phyloP scores from a whole-genome alignment of 2,113 vertebrate genomes.

The Cryptoleucopteryx plumbea region DNA sequence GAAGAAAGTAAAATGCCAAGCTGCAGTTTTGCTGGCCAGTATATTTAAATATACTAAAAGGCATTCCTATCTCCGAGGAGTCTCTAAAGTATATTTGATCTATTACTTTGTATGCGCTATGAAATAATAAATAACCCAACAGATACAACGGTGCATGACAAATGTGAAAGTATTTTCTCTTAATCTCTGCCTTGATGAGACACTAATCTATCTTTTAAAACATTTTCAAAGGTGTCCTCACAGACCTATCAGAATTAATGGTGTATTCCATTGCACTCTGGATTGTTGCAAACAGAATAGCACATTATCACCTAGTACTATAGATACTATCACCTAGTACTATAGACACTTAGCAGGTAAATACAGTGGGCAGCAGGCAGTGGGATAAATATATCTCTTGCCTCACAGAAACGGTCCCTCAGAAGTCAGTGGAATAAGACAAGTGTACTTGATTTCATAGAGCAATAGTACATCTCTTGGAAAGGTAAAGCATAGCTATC shows the following conservation, averaged over 20 bases:
- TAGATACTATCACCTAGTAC: neutral
- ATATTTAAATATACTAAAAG: conserved; percentile 18
- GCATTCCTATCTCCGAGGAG: conserved; percentile 23
- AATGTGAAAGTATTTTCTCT: conserved; percentile 64
- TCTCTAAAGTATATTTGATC: conserved; percentile 61
- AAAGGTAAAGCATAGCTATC: neutral
- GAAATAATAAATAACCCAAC: conserved; percentile 69
- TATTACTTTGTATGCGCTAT: conserved; percentile 17
- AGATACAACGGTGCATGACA: conserved; percentile 49
- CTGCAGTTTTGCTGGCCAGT: neutral
- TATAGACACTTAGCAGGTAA: conserved; percentile 33
- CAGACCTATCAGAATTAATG: conserved; percentile 65
- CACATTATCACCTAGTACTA: neutral
- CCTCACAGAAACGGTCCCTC: neutral
- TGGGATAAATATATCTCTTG: conserved; percentile 15
- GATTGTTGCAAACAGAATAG: conserved; percentile 31
- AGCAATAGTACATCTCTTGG: neutral
- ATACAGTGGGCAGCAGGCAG: neutral
- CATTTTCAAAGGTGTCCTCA: conserved; percentile 66
- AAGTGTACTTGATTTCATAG: conserved; percentile 7
- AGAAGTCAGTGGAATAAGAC: conserved; percentile 9
- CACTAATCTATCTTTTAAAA: conserved; percentile 72
- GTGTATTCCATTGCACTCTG: conserved; percentile 38
- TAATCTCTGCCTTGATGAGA: conserved; percentile 68
- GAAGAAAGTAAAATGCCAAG: neutral